Evolutionary conservation across 2,888 invertebrate species (phyloP).

Genomic region (Lasius fuliginosus): DNA sequence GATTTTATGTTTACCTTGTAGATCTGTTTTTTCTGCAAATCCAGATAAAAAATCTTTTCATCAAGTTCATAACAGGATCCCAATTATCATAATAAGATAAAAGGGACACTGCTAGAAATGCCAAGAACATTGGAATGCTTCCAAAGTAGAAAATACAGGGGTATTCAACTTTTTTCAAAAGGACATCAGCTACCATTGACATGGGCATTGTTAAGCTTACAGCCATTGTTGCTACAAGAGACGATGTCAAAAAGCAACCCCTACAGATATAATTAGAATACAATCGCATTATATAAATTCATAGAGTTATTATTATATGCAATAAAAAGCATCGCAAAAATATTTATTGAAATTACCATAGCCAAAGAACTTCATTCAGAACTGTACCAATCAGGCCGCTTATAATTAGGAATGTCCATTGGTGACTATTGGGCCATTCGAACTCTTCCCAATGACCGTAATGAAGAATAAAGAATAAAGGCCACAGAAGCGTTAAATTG

Average conservation of each 20-base stretch:
- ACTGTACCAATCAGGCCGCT: slow-evolving; percentile 97
- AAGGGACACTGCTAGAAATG: slow-evolving; percentile 91
- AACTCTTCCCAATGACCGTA: slow-evolving; percentile 94
- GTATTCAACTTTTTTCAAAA: slow-evolving; percentile 90
- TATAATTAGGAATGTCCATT: slow-evolving; percentile 93
- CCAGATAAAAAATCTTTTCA: slow-evolving; percentile 87
- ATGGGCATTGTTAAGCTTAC: slow-evolving; percentile 96
- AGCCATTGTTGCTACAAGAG: slow-evolving; percentile 94
- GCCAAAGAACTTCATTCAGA: slow-evolving; percentile 96
- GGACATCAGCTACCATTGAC: slow-evolving; percentile 94
- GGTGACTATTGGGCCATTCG: slow-evolving; percentile 93
- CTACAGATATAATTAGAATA: slow-evolving; percentile 87
- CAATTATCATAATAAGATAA: slow-evolving; percentile 93
- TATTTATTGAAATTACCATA: slow-evolving; percentile 90
- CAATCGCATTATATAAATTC: neutral
- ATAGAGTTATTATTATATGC: neutral
- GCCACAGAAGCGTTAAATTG: slow-evolving; percentile 95
- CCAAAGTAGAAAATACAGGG: slow-evolving; percentile 92
- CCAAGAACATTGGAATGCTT: slow-evolving; percentile 92
- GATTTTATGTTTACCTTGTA: slow-evolving; percentile 84
- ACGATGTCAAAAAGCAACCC: slow-evolving; percentile 97
- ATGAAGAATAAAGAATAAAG: slow-evolving; percentile 95
- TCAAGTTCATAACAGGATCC: slow-evolving; percentile 91
- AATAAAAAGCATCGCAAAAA: neutral
- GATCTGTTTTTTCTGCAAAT: slow-evolving; percentile 87